phyloP scores from a whole-genome alignment of 2,888 invertebrate genomes.

The Itoplectis maculator region DNA sequence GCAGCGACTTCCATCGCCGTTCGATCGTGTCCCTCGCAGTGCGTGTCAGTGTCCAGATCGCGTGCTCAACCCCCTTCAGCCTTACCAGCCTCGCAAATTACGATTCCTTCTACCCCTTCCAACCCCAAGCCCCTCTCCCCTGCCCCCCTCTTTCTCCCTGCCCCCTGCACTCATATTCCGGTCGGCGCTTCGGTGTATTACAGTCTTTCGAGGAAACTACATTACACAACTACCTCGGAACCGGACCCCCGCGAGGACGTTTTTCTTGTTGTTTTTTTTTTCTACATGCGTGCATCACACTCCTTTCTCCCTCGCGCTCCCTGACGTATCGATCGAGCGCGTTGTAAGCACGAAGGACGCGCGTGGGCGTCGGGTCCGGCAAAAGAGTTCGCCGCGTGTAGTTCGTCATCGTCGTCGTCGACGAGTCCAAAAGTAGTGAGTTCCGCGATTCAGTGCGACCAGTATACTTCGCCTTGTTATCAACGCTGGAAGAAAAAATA shows the following conservation, averaged over 20 bases:
- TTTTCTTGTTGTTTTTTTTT: conserved; percentile 17
- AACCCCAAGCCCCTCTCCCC: neutral
- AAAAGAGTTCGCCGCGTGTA: conserved; percentile 6
- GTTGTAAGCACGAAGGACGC: conserved; percentile 15
- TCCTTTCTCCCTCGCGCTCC: conserved; percentile 24
- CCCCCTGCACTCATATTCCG: neutral
- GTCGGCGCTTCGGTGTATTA: conserved; percentile 26
- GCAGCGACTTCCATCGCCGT: conserved; percentile 8
- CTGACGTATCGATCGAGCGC: conserved; percentile 33
- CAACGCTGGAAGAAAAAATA: neutral
- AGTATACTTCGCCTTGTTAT: neutral
- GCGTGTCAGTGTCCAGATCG: conserved; percentile 46
- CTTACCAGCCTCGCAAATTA: conserved; percentile 45
- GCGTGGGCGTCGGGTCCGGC: neutral
- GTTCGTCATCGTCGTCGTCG: neutral
- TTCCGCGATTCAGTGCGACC: neutral
- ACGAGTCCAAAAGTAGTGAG: conserved; percentile 9
- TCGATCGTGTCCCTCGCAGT: conserved; percentile 35
- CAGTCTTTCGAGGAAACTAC: conserved; percentile 52
- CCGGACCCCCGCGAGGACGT: conserved; percentile 15
- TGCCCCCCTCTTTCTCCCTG: neutral
- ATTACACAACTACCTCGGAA: conserved; percentile 14
- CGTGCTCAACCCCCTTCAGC: conserved; percentile 47
- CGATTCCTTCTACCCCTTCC: conserved; percentile 17
- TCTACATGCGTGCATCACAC: conserved; percentile 39